phyloP scores from a whole-genome alignment of 2,888 invertebrate species.

The Apamea epomidion region DNA sequence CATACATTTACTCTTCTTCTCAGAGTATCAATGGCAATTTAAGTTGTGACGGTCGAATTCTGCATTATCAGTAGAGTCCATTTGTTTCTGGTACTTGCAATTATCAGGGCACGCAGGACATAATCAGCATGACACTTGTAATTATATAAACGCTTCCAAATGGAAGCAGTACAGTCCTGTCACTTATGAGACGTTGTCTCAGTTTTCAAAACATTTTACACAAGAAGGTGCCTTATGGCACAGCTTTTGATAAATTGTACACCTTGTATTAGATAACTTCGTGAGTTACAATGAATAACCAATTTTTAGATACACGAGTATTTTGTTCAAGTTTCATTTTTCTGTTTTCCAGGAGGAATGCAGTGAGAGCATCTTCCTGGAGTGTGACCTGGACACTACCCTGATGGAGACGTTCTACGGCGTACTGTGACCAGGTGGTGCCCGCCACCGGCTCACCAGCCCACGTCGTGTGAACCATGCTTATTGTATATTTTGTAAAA shows the following conservation, averaged over 20 bases:
- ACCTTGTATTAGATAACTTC: not conserved
- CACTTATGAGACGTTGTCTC: not conserved
- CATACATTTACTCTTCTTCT: not conserved
- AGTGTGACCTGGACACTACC: slow-evolving; percentile 86
- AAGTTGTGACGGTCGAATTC: not conserved
- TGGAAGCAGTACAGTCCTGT: not conserved
- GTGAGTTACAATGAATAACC: not conserved
- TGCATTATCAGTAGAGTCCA: not conserved
- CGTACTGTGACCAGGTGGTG: slow-evolving; percentile 80
- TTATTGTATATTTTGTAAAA: slow-evolving; percentile 70
- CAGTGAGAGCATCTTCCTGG: slow-evolving; percentile 87
- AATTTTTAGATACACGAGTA: not conserved
- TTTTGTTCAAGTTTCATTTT: not conserved
- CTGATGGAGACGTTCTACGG: slow-evolving; percentile 88
- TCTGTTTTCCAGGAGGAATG: slow-evolving; percentile 84
- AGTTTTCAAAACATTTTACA: not conserved
- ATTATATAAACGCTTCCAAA: no score
- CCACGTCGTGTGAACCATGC: slow-evolving; percentile 47
- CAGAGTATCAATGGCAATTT: not conserved
- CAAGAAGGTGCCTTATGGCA: not conserved
- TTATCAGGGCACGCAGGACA: no score
- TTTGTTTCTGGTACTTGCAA: no score
- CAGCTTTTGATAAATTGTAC: not conserved
- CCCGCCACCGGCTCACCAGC: slow-evolving; percentile 31
- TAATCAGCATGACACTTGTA: no score